phyloP scores from a whole-genome alignment of 2,888 invertebrate species.

The Oasisia sp. region DNA sequence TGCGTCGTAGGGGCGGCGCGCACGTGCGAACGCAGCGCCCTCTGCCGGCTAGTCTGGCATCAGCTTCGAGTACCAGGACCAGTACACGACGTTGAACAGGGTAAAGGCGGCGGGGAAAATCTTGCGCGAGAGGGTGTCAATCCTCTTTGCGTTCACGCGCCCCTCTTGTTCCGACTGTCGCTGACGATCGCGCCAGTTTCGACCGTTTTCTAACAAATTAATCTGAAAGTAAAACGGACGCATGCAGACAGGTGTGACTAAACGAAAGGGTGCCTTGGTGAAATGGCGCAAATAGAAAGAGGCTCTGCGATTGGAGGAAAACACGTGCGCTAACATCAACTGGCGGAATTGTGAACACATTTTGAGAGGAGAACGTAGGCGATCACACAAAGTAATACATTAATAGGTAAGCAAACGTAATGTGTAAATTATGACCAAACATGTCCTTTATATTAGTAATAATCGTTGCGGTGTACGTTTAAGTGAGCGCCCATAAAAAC shows the following conservation, averaged over 20 bases:
- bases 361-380: neutral
- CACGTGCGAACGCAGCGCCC: neutral
- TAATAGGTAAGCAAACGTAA: neutral
- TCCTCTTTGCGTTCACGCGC: conserved; percentile 37
- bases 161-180: conserved; percentile 31
- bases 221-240: conserved; percentile 17
- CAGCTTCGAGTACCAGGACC: conserved; percentile 28
- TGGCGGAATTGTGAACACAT: neutral
- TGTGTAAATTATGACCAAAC: neutral
- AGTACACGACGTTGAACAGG: conserved; percentile 44
- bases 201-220: neutral
- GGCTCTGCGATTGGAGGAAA: neutral
- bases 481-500: neutral
- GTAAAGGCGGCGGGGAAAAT: conserved; percentile 42
- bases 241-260: neutral
- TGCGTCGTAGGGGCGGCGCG: neutral
- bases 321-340: neutral
- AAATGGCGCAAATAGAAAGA: neutral
- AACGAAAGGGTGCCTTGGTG: neutral
- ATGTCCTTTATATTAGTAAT: neutral
- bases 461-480: neutral
- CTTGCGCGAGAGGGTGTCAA: conserved; percentile 44
- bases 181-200: neutral
- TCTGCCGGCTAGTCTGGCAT: neutral
- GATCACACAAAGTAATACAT: neutral